Conservation (phyloP, 2,113 vertebrate genomes). For the Antennarius striatus region DNA sequence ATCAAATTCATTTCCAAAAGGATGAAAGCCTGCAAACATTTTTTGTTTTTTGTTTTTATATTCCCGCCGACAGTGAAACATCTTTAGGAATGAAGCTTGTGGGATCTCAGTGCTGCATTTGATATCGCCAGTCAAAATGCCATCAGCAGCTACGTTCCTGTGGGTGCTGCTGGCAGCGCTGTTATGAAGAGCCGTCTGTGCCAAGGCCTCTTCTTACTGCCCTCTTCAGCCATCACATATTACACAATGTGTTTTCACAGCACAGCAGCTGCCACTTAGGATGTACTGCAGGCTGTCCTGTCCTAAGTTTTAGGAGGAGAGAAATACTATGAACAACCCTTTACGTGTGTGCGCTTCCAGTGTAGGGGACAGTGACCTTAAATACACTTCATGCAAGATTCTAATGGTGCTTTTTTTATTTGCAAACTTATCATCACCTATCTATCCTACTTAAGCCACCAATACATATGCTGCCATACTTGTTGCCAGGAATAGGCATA, state of each 20-base stretch:
- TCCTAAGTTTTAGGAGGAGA: slow-evolving; percentile 27
- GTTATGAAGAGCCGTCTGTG: not conserved
- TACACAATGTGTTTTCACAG: slow-evolving; percentile 43
- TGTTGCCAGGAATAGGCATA: too few species aligned
- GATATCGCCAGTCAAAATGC: slow-evolving; percentile 8
- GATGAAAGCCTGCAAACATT: too few species aligned
- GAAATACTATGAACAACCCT: slow-evolving; percentile 7
- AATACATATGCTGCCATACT: too few species aligned
- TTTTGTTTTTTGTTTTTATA: too few species aligned
- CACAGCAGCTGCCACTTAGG: slow-evolving; percentile 20
- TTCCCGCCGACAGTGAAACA: not conserved
- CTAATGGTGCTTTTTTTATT: too few species aligned
- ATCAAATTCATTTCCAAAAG: too few species aligned
- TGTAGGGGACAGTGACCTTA: too few species aligned
- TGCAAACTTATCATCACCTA: too few species aligned
- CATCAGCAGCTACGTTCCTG: not conserved
- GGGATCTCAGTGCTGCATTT: not conserved
- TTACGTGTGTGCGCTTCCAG: not conserved
- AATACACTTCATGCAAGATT: too few species aligned
- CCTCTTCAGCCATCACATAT: slow-evolving; percentile 14
- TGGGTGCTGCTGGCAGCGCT: not conserved
- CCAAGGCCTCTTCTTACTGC: slow-evolving; percentile 11
- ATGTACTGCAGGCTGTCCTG: not conserved
- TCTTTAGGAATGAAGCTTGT: not conserved
- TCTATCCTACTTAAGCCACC: too few species aligned